A percentile compares a stretch with the other conserved stretches of the same genome.
phyloP scores from a whole-genome alignment of 2,888 invertebrate species.

The Auanema sp. region DNA sequence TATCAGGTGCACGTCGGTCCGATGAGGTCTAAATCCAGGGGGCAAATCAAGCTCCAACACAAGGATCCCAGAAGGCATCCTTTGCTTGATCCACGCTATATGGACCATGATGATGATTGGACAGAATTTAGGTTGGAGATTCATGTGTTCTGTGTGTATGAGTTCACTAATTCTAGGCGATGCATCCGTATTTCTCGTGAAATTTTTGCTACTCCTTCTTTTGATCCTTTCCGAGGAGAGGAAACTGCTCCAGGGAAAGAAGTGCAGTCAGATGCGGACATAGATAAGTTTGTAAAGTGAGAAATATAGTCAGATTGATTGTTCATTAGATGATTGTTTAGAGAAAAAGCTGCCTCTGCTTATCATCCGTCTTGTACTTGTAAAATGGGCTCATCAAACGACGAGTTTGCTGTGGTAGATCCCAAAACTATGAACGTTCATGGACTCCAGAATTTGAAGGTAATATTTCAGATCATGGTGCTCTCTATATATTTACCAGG shows the following conservation, averaged over 20 bases:
- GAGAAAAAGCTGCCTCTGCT: slow-evolving; percentile 69
- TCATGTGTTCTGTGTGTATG: not conserved
- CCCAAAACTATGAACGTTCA: slow-evolving; percentile 66
- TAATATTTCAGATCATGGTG: too few species aligned
- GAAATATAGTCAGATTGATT: not conserved
- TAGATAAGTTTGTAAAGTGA: slow-evolving; percentile 54
- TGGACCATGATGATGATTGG: slow-evolving; percentile 66
- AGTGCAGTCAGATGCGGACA: slow-evolving; percentile 62
- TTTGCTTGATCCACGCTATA: slow-evolving; percentile 87
- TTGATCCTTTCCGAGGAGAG: slow-evolving; percentile 61
- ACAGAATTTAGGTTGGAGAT: slow-evolving; percentile 46
- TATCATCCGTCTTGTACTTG: slow-evolving; percentile 83
- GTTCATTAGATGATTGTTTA: slow-evolving; percentile 61
- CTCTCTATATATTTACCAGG: too few species aligned
- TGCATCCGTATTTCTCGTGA: slow-evolving; percentile 53
- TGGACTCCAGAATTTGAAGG: slow-evolving; percentile 45
- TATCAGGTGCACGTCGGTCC: slow-evolving; percentile 67
- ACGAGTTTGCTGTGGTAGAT: slow-evolving; percentile 74
- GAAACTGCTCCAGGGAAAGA: slow-evolving; percentile 61
- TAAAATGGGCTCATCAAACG: slow-evolving; percentile 71
- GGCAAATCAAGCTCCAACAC: slow-evolving; percentile 78
- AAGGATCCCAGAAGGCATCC: slow-evolving; percentile 80
- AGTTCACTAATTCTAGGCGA: slow-evolving; percentile 6
- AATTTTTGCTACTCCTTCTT: slow-evolving; percentile 56
- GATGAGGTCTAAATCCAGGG: slow-evolving; percentile 82